Evolutionary conservation across 2,113 vertebrate species (phyloP), one percentile per base, ranked within the genome.

Genomic region (Nerophis ophidion): DNA sequence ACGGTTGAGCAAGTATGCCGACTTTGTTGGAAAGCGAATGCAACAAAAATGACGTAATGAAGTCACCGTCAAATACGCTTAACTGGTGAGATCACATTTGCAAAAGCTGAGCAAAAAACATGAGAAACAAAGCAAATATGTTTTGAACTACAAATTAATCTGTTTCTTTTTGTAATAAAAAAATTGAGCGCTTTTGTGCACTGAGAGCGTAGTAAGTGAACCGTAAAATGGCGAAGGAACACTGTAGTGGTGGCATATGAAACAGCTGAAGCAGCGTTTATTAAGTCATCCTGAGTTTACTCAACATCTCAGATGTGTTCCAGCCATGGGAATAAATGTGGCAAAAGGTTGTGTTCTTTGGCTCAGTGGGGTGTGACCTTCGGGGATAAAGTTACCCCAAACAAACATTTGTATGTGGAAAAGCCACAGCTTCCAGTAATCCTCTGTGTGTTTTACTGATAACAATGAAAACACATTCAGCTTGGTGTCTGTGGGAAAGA

Each of bases 311-410:
- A 58, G 51, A 61, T 62, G 47, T 46, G 35, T 48, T 52, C 54
- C 36, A 66, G 33, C 56, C 48, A 48, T 75, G 70, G 55, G 71
- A 81, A 78, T 59, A 68, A 63, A 79, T 69, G 61, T 50, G 68
- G 63, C 58, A 56, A 71, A 74, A 76, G 69, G 53, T 71, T 72
- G 67, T 77, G 53, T 66, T 68, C 66, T 58, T 81, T 81, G 72
- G 60, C 60, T 61, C 69, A 75, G 60, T 65, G 16, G 48, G 35
- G 42, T 34, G 52, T 51, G 57, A 72, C 63, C 49, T 60, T 16
- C 58, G 59, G 61, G 66, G 54, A 77, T 70, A 48, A 62, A 35
- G 57, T 75, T 75, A 73, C 64, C 55, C 54, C 48, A 72, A 61
- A 71, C 67, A 69, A 60, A 52, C 64, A 44, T 19, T 44, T 38